phyloP scores from a whole-genome alignment of 2,797 vertebrate species.

The Sciaenops ocellatus region DNA sequence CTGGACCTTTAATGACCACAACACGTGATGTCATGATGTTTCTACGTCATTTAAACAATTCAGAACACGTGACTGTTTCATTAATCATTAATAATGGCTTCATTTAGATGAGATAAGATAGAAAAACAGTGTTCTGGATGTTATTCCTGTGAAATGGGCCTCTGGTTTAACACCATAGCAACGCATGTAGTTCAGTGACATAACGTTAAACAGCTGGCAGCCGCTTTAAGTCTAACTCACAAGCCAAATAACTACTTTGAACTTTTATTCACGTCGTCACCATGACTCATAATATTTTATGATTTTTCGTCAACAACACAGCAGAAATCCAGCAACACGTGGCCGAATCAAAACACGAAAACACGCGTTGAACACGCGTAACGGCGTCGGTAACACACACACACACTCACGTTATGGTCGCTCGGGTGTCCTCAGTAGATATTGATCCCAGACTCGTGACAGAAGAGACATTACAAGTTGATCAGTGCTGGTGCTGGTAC shows the following conservation, averaged over 20 bases:
- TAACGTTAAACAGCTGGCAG: not conserved
- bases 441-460: not conserved
- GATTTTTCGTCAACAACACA: not conserved
- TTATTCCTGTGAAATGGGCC: too few species aligned
- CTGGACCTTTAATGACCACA: too few species aligned
- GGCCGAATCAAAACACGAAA: slow-evolving; percentile 48
- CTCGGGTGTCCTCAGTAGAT: slow-evolving; percentile 1
- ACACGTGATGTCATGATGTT: too few species aligned
- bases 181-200: not conserved
- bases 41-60: too few species aligned
- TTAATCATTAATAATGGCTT: too few species aligned
- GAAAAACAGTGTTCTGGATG: too few species aligned
- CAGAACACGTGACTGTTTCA: too few species aligned
- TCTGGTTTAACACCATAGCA: too few species aligned
- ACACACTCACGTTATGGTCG: slow-evolving; percentile 51
- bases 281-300: not conserved
- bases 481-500: slow-evolving; percentile 11
- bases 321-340: slow-evolving; percentile 67
- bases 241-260: not conserved
- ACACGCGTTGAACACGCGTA: not conserved
- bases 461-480: slow-evolving; percentile 22
- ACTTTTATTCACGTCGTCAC: not conserved
- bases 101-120: too few species aligned
- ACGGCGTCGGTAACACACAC: too few species aligned
- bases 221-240: not conserved